phyloP scores from a whole-genome alignment of 1,140 invertebrate species.

The Drosophila asahinai region DNA sequence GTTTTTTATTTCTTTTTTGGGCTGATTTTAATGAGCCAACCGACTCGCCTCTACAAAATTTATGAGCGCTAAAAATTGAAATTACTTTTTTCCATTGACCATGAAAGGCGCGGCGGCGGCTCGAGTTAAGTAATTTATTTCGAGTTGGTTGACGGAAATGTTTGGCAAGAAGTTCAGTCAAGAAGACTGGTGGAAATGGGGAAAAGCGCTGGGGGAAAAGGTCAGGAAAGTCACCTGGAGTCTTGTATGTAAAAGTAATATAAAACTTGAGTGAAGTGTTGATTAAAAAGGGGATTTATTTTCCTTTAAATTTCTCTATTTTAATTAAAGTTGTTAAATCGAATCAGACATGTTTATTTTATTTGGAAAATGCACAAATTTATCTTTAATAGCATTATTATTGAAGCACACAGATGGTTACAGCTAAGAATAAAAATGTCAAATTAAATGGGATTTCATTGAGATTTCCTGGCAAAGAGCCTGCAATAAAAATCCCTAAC shows the following conservation, averaged over 20 bases:
- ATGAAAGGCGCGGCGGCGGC: constrained; percentile 37
- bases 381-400: not conserved
- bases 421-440: not conserved
- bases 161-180: constrained; percentile 4
- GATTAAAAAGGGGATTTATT: not conserved
- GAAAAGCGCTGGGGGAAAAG: not conserved
- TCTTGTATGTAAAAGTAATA: not conserved
- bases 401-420: not conserved
- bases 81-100: constrained; percentile 66
- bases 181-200: not conserved
- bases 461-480: not conserved
- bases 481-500: not conserved
- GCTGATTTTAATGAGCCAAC: constrained; percentile 64
- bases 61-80: constrained; percentile 77
- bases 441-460: not conserved
- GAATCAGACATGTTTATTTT: not conserved
- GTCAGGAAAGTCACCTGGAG: constrained; percentile 5
- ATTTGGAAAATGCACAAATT: not conserved
- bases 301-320: not conserved
- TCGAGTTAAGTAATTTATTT: constrained; percentile 42
- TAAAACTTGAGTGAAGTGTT: not conserved
- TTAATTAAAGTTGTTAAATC: not conserved
- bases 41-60: constrained; percentile 63
- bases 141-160: constrained; percentile 26
- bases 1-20: constrained; percentile 38